Evolutionary conservation across 2,797 vertebrate genomes (phyloP).

Genomic region (Diceros bicornis): DNA sequence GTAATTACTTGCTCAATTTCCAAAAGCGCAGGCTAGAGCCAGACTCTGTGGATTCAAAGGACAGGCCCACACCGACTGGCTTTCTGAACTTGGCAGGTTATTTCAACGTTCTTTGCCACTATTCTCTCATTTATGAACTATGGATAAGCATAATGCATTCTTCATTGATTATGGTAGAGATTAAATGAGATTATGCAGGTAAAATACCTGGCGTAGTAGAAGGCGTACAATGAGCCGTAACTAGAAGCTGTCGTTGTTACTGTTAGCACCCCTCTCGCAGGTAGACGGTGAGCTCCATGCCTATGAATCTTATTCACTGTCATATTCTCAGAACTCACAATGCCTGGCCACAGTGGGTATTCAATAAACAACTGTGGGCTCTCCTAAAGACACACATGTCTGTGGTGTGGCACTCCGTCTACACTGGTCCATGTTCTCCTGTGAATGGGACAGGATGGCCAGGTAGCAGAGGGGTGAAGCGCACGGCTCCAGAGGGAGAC

Average conservation of each 20-base stretch:
- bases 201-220: neutral
- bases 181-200: neutral
- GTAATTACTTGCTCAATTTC: neutral
- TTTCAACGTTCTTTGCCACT: neutral
- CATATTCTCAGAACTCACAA: neutral
- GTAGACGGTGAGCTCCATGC: rapidly evolving
- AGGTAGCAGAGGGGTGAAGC: rapidly evolving
- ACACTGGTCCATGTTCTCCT: too few species aligned
- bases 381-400: neutral
- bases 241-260: neutral
- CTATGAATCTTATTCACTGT: neutral
- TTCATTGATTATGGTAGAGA: neutral
- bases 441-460: neutral
- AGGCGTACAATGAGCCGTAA: neutral
- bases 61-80: neutral
- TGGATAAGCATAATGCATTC: neutral
- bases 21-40: neutral
- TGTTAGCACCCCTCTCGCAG: neutral
- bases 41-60: neutral
- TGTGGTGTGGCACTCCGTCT: neutral
- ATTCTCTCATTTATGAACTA: neutral
- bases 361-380: neutral
- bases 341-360: neutral
- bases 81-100: too few species aligned
- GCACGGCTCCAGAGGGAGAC: neutral